Percentiles rank a stretch among this genome's conserved stretches.
Conservation (phyloP, 2,888 invertebrate species). For the Eristalinus aeneus region DNA sequence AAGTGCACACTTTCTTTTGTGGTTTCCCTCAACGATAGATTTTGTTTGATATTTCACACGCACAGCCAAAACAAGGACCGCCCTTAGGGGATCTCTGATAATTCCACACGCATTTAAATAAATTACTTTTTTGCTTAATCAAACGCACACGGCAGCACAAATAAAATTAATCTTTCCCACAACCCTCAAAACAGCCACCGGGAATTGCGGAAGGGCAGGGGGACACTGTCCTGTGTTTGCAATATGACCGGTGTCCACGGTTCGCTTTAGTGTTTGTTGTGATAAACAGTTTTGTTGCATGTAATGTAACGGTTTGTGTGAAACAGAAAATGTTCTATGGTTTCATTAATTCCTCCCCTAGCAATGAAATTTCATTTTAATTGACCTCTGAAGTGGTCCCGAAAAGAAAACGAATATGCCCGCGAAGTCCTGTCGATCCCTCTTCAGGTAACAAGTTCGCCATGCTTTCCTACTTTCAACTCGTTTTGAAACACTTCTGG, state of each 20-base stretch:
- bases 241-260: neutral
- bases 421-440: neutral
- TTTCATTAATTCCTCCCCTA: slow-evolving; percentile 9
- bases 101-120: slow-evolving; percentile 32
- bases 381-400: slow-evolving; percentile 50
- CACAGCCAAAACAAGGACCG: neutral
- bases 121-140: slow-evolving; percentile 41
- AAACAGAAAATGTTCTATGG: slow-evolving; percentile 5
- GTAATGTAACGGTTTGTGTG: neutral
- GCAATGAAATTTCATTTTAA: slow-evolving; percentile 47
- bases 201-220: neutral
- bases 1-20: slow-evolving; percentile 26
- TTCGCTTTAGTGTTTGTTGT: neutral
- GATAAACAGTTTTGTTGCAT: slow-evolving; percentile 19
- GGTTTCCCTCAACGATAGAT: neutral
- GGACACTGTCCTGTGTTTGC: neutral
- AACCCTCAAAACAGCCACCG: neutral
- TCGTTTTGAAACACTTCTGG: neutral
- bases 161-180: slow-evolving; percentile 17
- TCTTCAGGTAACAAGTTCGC: slow-evolving; percentile 5
- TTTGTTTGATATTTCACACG: slow-evolving; percentile 15
- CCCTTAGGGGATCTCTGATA: neutral
- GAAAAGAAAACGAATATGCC: neutral
- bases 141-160: slow-evolving; percentile 16
- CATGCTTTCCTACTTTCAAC: neutral